Evolutionary conservation across 1,140 invertebrate genomes (phyloP), one percentile per base, ranked within the genome.

Genomic region (Drosophila watanabei): DNA sequence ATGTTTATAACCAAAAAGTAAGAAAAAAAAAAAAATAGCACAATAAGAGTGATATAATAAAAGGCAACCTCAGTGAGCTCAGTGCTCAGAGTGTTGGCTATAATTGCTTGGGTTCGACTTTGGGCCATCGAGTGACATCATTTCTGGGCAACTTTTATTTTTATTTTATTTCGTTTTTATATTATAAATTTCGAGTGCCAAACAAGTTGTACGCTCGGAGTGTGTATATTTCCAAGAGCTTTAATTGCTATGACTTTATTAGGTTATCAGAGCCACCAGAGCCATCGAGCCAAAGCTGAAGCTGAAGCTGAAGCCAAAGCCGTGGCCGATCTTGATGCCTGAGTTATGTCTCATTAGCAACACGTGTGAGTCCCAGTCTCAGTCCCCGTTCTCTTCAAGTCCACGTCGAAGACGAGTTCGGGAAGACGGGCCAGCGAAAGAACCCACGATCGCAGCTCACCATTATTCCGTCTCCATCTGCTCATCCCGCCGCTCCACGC

Each of bases 211-310:
- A 46, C 16, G 48, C 32, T 35, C 28, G 70, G 69, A 70, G 69
- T 58, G 5, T 69, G 59, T 64, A 46, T 71, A 77, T 77, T 54
- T 77, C 80, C 70, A 72, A 75, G 77, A 69, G 82, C 82, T 78
- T 81, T 89, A 89, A 89, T 89, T 89, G 86, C 82, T 90, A 86
- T 91, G 87, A 82, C 87, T 89, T 89, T 89, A 89, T 89, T 90
- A 89, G 86, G 86, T 90, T 89, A 89, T 90, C 86, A 89, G 75
- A 72, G 73, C 59, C 48, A 61, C 43, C 10, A n/a, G 49, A 70
- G 72, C 41, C 48, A 76, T 41, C 46, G 49, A 58, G 35, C 54
- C 52, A 37, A 32, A 39, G 65, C 41, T 39, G 28, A 45, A 24
- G 16, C 51, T 43, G 52, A 57, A 60, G 62, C 69, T 58, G 57